Conservation (phyloP, 1,140 invertebrate genomes). For the Philopotamus ludificatus region DNA sequence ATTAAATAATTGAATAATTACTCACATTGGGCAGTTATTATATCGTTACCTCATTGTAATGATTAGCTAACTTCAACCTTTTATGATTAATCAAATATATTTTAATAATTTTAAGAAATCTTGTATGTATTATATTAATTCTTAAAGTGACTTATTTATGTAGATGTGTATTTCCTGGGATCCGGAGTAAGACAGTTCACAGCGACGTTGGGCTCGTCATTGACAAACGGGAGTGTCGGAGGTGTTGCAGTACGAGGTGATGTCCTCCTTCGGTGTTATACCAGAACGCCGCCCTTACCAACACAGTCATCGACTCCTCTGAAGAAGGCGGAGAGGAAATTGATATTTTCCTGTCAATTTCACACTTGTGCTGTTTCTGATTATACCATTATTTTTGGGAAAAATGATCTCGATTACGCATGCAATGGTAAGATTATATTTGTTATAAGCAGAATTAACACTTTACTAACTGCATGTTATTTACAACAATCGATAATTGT, state of each 20-base stretch:
- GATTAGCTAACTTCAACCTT: too few relatives aligned
- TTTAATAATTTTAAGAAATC: neutral
- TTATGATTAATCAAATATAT: too few relatives aligned
- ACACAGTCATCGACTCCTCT: constrained; percentile 39
- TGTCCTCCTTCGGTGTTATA: constrained; percentile 87
- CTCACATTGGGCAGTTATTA: too few relatives aligned
- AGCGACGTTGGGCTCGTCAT: constrained; percentile 63
- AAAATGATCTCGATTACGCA: constrained; percentile 82
- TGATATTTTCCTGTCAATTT: constrained; percentile 81
- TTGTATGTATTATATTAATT: neutral
- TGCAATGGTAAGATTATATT: constrained; percentile 64
- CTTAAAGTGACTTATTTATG: constrained; percentile 32
- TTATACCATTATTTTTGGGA: constrained; percentile 78
- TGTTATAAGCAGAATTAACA: too few relatives aligned
- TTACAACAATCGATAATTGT: too few relatives aligned
- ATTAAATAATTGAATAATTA: constrained; percentile 19
- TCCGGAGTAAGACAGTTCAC: constrained; percentile 65
- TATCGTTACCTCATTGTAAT: too few relatives aligned
- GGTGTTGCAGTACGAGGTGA: constrained; percentile 81
- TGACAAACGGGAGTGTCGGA: constrained; percentile 65
- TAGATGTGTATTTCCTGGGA: constrained; percentile 70
- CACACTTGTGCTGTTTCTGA: constrained; percentile 89
- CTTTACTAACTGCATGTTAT: too few relatives aligned
- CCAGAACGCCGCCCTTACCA: constrained; percentile 57
- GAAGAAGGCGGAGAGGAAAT: constrained; percentile 43